Conservation (phyloP, 2,797 vertebrate genomes). For the Hemitrygon akajei region DNA sequence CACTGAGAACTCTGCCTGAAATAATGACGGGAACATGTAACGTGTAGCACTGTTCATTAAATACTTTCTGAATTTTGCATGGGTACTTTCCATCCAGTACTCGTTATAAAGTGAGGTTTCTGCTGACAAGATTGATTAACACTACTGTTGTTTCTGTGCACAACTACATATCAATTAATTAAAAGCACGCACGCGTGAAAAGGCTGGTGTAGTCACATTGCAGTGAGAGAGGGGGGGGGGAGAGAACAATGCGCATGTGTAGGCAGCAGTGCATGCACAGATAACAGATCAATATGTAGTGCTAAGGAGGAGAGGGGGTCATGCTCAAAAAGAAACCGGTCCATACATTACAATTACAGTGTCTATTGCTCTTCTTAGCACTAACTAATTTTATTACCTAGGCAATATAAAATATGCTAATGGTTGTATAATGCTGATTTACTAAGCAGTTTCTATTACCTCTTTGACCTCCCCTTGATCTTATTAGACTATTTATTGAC, state of each 20-base stretch:
- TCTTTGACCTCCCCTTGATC: not conserved
- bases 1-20: not conserved
- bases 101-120: not conserved
- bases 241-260: too few species aligned
- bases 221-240: too few species aligned
- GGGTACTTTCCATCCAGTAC: not conserved
- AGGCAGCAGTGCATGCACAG: too few species aligned
- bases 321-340: too few species aligned
- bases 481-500: not conserved
- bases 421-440: not conserved
- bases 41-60: not conserved
- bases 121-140: not conserved
- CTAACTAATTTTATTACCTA: not conserved
- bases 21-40: not conserved
- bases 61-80: conserved; percentile 22
- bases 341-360: too few species aligned
- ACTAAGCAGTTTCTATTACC: not conserved
- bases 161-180: too few species aligned
- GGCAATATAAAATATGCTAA: not conserved
- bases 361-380: not conserved
- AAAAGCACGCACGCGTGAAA: too few species aligned
- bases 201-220: too few species aligned
- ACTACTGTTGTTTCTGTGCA: not conserved
- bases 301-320: too few species aligned
- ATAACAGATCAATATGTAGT: too few species aligned